Evolutionary conservation across 2,888 invertebrate genomes (phyloP).

Genomic region (Idaea dimidiata): DNA sequence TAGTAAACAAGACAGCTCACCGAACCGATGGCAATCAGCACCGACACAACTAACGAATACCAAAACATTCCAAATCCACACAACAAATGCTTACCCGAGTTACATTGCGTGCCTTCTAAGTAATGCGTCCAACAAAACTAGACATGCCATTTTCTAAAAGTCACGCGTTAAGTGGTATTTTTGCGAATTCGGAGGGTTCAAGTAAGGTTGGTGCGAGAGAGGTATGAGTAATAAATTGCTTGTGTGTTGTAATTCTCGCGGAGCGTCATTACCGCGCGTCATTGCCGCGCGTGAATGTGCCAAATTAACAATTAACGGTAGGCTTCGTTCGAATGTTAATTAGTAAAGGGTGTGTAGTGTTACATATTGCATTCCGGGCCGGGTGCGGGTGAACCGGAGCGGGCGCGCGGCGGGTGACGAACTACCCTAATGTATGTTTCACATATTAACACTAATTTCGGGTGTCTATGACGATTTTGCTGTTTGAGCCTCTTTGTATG

Average conservation of each 20-base stretch:
- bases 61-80: conserved; percentile 33
- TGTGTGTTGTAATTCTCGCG: conserved; percentile 6
- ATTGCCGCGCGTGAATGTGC: conserved; percentile 71
- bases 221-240: conserved; percentile 1
- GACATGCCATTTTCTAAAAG: conserved; percentile 18
- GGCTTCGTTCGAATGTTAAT: conserved; percentile 3
- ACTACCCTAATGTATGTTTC: conserved; percentile 1
- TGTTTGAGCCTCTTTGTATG: background rate
- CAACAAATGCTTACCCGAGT: conserved; percentile 65
- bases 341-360: conserved; percentile 1
- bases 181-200: conserved; percentile 28
- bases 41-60: conserved; percentile 15
- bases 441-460: background rate
- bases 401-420: background rate
- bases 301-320: conserved; percentile 72
- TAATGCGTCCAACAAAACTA: conserved; percentile 50
- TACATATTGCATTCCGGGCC: conserved; percentile 6
- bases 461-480: background rate
- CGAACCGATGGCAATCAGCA: background rate
- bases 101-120: conserved; percentile 59
- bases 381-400: background rate
- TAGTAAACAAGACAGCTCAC: background rate
- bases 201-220: background rate
- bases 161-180: background rate
- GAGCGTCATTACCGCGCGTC: conserved; percentile 54